Conservation (phyloP, 2,888 invertebrate species). For the Chaitophorus viminalis region DNA sequence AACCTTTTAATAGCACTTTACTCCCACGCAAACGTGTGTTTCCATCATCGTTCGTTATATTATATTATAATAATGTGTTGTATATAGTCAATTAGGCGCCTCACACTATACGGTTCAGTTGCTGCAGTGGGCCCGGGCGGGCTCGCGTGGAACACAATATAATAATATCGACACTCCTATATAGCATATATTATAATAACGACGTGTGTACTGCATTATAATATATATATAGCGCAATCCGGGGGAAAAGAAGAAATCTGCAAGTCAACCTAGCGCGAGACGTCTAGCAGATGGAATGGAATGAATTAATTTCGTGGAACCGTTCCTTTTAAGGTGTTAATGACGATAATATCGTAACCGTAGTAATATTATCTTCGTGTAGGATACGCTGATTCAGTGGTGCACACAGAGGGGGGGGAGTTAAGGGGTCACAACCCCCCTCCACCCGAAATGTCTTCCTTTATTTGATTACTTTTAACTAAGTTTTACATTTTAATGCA, state of each 20-base stretch:
- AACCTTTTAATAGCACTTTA: slow-evolving; percentile 26
- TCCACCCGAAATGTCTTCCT: no score
- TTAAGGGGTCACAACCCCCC: no score
- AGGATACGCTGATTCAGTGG: no score
- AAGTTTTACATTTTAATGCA: no score
- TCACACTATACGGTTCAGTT: background rate
- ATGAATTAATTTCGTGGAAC: background rate
- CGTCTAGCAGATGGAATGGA: background rate
- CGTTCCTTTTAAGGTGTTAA: slow-evolving; percentile 13
- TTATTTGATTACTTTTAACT: no score
- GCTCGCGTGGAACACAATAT: background rate
- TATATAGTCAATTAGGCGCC: slow-evolving; percentile 26
- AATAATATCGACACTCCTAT: background rate
- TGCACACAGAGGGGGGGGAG: no score
- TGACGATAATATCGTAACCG: background rate
- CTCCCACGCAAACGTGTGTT: slow-evolving; percentile 33
- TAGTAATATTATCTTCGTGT: no score
- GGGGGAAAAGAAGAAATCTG: slow-evolving; percentile 9
- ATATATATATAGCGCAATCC: no score
- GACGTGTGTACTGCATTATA: no score
- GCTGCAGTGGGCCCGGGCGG: background rate
- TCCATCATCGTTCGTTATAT: background rate
- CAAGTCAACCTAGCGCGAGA: slow-evolving; percentile 35
- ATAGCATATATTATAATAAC: background rate
- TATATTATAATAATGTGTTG: background rate